Evolutionary conservation across 2,113 vertebrate genomes (phyloP), one percentile per base, ranked within the genome.

Genomic region (Gulo gulo): DNA sequence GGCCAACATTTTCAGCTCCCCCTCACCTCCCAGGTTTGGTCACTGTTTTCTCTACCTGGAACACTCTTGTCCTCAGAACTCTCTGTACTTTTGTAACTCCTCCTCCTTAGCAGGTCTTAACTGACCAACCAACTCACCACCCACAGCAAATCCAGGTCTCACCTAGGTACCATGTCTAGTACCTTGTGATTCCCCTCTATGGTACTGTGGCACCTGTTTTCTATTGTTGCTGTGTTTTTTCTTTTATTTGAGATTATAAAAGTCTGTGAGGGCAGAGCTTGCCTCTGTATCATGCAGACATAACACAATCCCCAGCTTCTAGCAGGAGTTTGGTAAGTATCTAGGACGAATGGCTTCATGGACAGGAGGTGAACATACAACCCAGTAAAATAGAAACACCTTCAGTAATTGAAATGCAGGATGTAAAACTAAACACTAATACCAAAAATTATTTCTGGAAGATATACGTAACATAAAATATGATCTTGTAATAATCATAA

Each of bases 101-200:
- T 34, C 0, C 47, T 14, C 74, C 21, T 7, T 21, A 31, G 0
- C 14, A 29, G 82, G 52, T 26, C 76, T 67, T 63, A 13, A 14
- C 57, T 34, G 36, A 34, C 18, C n/a, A 4, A 10, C 39, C n/a
- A 9, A 7, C 34, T 47, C 79, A n/a, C 47, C 69, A n/a, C 7
- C 34, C 57, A 12, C 2, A 29, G 42, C 12, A n/a, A 29, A 23
- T 31, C 67, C 55, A 34, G 31, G 18, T 42, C 39, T 69, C 23
- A 36, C 29, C 45, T n/a, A 12, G 36, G 16, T 34, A 13, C 34
- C 57, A 6, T 26, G 57, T 39, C 59, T 39, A 39, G 50, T 71
- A 57, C 34, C 39, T 29, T 2, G 21, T 15, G 34, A 18, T 31
- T 4, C 24, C 29, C 24, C 47, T 39, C 8, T 26, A 0, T 0